Evolutionary conservation across 2,888 invertebrate genomes (phyloP), one percentile per base, ranked within the genome.

Genomic region (Netelia fuscicornis): DNA sequence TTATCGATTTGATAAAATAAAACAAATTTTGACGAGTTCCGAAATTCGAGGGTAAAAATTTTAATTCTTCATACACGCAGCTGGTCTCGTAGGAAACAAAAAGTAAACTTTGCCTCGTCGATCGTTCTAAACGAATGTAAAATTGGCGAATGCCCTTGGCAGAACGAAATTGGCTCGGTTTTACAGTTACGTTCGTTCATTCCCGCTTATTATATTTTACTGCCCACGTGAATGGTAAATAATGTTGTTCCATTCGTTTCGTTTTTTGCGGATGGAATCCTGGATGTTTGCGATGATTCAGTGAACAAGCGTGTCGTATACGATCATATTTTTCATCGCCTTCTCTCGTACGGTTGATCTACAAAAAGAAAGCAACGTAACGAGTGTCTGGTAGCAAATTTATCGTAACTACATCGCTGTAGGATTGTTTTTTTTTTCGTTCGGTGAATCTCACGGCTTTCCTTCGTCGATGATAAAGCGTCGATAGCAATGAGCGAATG

Each of bases 371-470:
- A 56, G 23, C 25, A 13, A n/a, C 25, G 6, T 25, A 37, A 58
- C 17, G 17, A 54, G 20, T 58, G 58, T 20, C 17, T 20, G 17
- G 58, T 30, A 62, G 25, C 76, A 13, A 76, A 54, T 54, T 60
- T 67, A 72, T 67, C 76, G 52, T 81, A 81, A 81, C 84, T 44
- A 72, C 68, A 80, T 67, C 65, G 54, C 23, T n/a, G n/a, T 60
- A 86, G 76, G 84, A 68, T 86, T 89, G 80, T 87, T 87, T 89
- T 89, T 81, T 87, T 87, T 89, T 88, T 88, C 83, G 74, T 67
- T 17, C 71, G 62, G 77, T 80, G 54, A 68, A 62, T 44, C 75
- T 10, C 25, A 20, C 52, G 87, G 84, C 87, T 87, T 88, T 84
- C 89, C 87, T 88, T 85, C 89, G 86, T 86, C 86, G 85, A 86